A percentile compares a stretch with the other conserved stretches of the same genome.
Conservation (phyloP, 2,113 vertebrate species). For the Sterrhoptilus dennistouni region DNA sequence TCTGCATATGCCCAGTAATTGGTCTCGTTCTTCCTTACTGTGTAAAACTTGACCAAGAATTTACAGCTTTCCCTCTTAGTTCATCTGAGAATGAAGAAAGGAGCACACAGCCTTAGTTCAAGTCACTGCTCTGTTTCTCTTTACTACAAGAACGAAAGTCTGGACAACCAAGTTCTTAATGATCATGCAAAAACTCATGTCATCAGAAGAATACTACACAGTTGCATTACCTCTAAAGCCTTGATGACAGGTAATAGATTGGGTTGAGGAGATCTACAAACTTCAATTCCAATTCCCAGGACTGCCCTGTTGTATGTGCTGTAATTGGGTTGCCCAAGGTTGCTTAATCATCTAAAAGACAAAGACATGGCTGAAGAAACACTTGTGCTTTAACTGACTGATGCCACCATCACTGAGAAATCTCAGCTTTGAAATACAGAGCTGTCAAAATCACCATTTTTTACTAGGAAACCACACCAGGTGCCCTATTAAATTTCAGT, state of each 20-base stretch:
- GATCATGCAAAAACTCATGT: background rate
- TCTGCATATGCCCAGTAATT: background rate
- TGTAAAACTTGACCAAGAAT: background rate
- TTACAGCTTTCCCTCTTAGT: background rate
- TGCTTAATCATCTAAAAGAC: background rate
- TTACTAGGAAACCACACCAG: background rate
- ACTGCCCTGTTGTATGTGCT: background rate
- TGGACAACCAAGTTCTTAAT: background rate
- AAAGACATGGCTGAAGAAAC: background rate
- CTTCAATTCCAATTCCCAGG: background rate
- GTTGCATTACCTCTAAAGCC: background rate
- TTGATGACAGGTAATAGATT: background rate
- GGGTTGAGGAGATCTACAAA: background rate
- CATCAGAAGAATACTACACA: background rate
- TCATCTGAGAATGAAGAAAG: background rate
- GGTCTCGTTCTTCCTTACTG: background rate
- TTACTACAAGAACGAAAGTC: background rate
- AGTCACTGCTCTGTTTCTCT: background rate
- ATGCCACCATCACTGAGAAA: background rate
- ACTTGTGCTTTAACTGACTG: background rate
- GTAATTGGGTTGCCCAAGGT: background rate
- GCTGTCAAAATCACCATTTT: background rate
- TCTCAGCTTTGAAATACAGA: background rate
- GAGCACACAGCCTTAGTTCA: background rate
- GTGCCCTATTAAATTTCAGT: background rate